Conservation (phyloP, 2,797 vertebrate species). For the Bovichtus diacanthus region DNA sequence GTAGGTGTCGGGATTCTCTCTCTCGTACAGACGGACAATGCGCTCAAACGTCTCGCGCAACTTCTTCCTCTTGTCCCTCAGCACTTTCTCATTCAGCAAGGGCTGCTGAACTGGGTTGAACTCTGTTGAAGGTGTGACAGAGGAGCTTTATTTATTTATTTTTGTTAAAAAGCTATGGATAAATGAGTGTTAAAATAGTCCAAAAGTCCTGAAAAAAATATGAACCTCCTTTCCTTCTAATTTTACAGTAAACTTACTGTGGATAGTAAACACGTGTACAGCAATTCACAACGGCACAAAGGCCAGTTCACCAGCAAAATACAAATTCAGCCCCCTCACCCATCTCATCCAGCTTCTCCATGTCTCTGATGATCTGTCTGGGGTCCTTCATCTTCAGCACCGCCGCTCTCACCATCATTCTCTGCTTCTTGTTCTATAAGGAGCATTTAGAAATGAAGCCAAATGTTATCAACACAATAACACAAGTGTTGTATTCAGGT, state of each 20-base stretch:
- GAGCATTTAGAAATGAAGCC: background rate
- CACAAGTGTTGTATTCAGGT: no score
- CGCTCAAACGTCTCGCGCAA: constrained; percentile 97
- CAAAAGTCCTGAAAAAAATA: background rate
- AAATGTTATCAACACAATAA: background rate
- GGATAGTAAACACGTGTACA: background rate
- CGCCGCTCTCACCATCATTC: constrained; percentile 98
- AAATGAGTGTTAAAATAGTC: background rate
- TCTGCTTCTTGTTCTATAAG: constrained; percentile 96
- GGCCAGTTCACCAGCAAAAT: background rate
- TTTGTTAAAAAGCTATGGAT: background rate
- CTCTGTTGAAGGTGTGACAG: constrained; percentile 79
- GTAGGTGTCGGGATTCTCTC: constrained; percentile 98
- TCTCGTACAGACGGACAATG: constrained; percentile 94
- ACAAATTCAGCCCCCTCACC: constrained; percentile 81
- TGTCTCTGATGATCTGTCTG: constrained; percentile 97
- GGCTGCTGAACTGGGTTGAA: constrained; percentile 97
- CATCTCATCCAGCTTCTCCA: constrained; percentile 99
- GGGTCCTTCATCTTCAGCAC: constrained; percentile 99
- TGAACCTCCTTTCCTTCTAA: background rate
- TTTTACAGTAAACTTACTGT: background rate
- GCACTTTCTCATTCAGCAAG: constrained; percentile 93
- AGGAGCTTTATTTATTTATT: background rate
- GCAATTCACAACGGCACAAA: background rate
- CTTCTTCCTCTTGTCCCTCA: constrained; percentile 98